These are phyloP conservation scores for Platyscapa corneri DNA, from an alignment of 1,140 invertebrate genomes.

Conservation along the genomic window DNA sequence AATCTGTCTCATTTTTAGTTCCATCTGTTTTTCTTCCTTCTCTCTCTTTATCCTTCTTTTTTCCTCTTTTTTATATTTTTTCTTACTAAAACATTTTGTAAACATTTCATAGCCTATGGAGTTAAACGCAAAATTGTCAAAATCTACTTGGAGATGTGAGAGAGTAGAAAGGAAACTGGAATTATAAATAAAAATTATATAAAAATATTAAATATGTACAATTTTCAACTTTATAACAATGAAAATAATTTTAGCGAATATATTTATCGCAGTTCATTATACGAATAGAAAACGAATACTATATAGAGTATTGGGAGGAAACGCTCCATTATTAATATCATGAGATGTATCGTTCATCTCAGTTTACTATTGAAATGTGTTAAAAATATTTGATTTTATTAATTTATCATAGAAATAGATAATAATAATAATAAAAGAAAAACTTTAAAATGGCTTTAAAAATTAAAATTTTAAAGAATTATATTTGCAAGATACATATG, in stretches of 20 bases:
- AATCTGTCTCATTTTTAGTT: conserved; percentile 31
- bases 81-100: neutral
- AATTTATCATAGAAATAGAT: neutral
- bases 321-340: neutral
- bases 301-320: neutral
- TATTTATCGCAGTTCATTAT: neutral
- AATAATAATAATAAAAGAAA: too few relatives aligned
- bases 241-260: neutral
- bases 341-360: neutral
- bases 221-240: neutral
- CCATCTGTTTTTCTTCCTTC: neutral
- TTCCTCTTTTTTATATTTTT: neutral
- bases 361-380: neutral
- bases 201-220: neutral
- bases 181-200: too few relatives aligned
- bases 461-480: too few relatives aligned
- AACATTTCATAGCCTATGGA: neutral
- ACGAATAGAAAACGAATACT: neutral
- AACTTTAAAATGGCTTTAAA: too few relatives aligned
- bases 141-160: neutral
- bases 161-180: too few relatives aligned
- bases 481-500: too few relatives aligned
- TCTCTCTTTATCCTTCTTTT: conserved; percentile 20
- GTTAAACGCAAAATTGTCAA: neutral
- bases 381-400: neutral